Base-by-base conservation (phyloP, 1,140 invertebrate species). In the Neodiprion virginianus region DNA sequence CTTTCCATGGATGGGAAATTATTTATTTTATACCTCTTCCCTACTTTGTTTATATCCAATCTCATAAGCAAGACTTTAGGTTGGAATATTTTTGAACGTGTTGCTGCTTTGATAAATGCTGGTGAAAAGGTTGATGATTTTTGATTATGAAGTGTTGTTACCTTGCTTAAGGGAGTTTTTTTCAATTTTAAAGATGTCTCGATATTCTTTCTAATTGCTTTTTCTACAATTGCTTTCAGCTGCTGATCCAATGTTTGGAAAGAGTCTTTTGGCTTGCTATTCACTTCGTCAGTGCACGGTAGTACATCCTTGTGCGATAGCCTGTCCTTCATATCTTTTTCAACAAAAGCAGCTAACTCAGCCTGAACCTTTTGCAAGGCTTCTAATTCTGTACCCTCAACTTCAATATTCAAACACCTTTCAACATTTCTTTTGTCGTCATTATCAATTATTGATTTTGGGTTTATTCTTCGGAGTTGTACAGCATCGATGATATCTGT, bases 401-500 rank as follows among this genome's bases (percentile, higher is more conserved):
- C 81, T 50, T 87, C 84, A 17, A 88, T 86, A 14, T 87, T 87
- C 9, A 89, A 72, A 76, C 87, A 88, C 23, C 82, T 80, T 68
- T 88, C 83, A 1, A 85, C 11, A 14, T 77, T 80, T 67, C 78
- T 83, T 49, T 79, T 83, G 12, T 84, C 80, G 9, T 76, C 79
- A 1, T 61, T 12, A n/a, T 74, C 74, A 10, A 71, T 69, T 28
- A 71, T 50, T 7, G 67, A 69, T 78, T 78, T 4, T 8, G 85
- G 83, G 72, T 82, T 77, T 28, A 87, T 76, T 28, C 83, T 79
- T 48, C 86, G 81, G 8, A 88, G 71, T 28, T 88, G 81, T 7
- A 88, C 83, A 1, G 86, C 86, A 53, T 88, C 86, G 7, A 87
- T 84, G 0, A 88, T 84, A 69, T 88, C 86, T 0, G 84, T 86